Conservation (phyloP, 2,888 invertebrate species). For the Adineta ricciae region DNA sequence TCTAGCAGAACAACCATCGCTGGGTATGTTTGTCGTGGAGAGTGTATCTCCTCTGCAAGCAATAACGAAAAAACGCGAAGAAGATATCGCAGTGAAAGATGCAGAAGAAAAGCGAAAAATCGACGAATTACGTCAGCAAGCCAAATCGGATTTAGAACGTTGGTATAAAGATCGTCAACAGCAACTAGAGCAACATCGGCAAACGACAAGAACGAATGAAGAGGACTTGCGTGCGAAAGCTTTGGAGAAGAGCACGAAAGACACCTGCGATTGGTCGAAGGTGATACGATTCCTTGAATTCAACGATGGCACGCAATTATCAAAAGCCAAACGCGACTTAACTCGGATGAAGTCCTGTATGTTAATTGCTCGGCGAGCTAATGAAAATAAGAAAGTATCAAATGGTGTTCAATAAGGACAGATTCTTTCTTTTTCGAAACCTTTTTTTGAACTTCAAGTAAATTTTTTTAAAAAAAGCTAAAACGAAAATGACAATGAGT, state of each 20-base stretch:
- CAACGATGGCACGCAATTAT: neutral
- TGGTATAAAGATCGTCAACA: neutral
- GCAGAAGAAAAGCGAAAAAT: neutral
- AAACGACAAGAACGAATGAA: neutral
- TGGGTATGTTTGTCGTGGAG: neutral
- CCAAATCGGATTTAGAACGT: neutral
- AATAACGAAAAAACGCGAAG: neutral
- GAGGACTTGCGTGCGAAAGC: neutral
- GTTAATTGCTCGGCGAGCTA: neutral
- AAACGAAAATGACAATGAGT: no score
- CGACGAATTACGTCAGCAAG: neutral
- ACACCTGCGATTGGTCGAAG: neutral
- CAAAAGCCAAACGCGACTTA: neutral
- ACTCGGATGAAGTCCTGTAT: neutral
- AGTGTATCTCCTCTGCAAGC: neutral
- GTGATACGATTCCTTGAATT: neutral
- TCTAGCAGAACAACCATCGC: neutral
- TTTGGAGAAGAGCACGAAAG: neutral
- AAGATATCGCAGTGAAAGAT: neutral
- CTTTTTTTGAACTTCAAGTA: neutral
- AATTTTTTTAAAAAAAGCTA: neutral
- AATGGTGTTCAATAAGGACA: neutral
- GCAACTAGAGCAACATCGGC: neutral
- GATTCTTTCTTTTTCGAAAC: neutral
- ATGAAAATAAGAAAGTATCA: neutral